A percentile compares a stretch with the other conserved stretches of the same genome.
Conservation (phyloP, 2,113 vertebrate species). For the Capra hircus region DNA sequence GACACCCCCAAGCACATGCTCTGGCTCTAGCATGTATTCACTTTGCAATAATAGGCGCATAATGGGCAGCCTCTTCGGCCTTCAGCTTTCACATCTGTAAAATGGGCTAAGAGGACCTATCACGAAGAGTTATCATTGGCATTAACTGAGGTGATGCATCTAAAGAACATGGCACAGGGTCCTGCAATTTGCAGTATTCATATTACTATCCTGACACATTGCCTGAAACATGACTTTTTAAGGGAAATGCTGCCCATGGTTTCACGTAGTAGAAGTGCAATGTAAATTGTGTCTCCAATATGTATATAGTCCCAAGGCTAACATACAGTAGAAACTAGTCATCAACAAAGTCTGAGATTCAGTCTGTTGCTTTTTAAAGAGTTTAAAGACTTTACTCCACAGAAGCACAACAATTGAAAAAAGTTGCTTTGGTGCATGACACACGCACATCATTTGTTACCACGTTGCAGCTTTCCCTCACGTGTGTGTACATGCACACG, state of each 20-base stretch:
- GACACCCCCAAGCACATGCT: background rate
- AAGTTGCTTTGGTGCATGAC: background rate
- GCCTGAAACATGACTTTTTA: background rate
- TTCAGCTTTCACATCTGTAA: constrained; percentile 1
- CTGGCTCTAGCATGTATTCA: background rate
- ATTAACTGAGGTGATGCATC: background rate
- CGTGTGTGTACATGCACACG: background rate
- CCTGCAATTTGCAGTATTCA: background rate
- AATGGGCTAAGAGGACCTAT: background rate
- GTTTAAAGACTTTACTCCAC: background rate
- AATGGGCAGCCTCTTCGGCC: background rate
- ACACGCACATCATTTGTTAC: background rate
- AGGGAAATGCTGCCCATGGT: background rate
- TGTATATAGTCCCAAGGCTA: background rate
- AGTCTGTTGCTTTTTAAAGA: constrained; percentile 1
- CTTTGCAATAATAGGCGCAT: background rate
- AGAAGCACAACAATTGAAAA: background rate
- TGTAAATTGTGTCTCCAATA: background rate
- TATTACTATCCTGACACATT: background rate
- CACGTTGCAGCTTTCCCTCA: background rate
- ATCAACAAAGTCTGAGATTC: background rate
- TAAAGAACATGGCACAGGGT: background rate
- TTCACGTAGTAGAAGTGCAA: background rate
- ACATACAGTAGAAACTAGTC: background rate
- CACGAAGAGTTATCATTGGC: background rate